A percentile compares a stretch with the other conserved stretches of the same genome.
Conservation (phyloP, 2,888 invertebrate genomes). For the Drosophila mimica region DNA sequence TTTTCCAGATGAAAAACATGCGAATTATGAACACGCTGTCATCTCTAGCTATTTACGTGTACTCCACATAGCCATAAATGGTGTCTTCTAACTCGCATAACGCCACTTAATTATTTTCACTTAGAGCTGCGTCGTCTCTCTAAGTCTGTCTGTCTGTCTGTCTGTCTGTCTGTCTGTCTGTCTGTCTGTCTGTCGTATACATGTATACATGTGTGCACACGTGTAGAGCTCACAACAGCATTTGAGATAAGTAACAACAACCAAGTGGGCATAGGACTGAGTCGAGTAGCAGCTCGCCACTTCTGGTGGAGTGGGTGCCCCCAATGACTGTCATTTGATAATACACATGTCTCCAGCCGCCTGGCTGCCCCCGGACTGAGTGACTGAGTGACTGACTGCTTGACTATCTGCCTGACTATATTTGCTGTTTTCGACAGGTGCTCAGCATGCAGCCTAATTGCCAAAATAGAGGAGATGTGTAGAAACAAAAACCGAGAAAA, state of each 20-base stretch:
- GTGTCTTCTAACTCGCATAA: slow-evolving; percentile 57
- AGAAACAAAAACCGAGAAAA: slow-evolving; percentile 20
- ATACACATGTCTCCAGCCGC: slow-evolving; percentile 69
- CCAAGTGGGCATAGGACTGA: slow-evolving; percentile 27
- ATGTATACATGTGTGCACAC: slow-evolving; percentile 52
- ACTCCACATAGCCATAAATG: slow-evolving; percentile 6
- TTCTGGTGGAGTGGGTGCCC: slow-evolving; percentile 10
- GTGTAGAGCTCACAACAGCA: slow-evolving; percentile 58
- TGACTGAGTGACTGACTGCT: neutral
- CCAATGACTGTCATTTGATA: slow-evolving; percentile 78
- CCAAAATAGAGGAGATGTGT: slow-evolving; percentile 31
- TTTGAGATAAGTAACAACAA: slow-evolving; percentile 73
- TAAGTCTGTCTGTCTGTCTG: neutral
- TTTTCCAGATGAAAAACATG: neutral
- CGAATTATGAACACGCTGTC: slow-evolving; percentile 35
- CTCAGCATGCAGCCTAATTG: slow-evolving; percentile 69
- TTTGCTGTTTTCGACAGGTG: slow-evolving; percentile 62
- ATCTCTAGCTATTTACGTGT: slow-evolving; percentile 44
- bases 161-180: neutral
- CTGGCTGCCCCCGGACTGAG: neutral
- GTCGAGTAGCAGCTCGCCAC: neutral
- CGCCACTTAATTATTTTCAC: slow-evolving; percentile 73
- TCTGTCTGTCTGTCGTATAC: neutral
- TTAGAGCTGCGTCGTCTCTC: slow-evolving; percentile 29
- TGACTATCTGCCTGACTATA: slow-evolving; percentile 4